phyloP scores from a whole-genome alignment of 1,140 invertebrate genomes.

The Aphelinus certus region DNA sequence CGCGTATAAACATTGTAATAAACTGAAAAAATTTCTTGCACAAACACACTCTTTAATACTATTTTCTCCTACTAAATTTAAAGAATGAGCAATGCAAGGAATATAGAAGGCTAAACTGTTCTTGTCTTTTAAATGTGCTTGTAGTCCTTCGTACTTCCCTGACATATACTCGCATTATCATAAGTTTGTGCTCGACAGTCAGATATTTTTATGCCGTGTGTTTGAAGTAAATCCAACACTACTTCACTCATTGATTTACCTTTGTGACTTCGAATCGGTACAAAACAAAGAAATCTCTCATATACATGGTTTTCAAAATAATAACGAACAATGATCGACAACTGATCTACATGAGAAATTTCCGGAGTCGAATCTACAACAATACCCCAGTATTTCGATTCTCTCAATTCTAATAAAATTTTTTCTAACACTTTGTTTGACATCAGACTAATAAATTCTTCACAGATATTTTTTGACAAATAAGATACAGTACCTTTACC shows the following conservation, averaged over 20 bases:
- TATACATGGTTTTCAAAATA: slow-evolving; percentile 39
- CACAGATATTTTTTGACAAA: slow-evolving; percentile 52
- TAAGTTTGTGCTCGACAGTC: slow-evolving; percentile 26
- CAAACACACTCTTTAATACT: slow-evolving; percentile 26
- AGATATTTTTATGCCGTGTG: not conserved
- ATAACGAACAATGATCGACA: slow-evolving; percentile 50
- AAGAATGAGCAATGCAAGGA: slow-evolving; percentile 18
- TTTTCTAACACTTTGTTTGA: slow-evolving; percentile 6
- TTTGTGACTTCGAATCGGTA: slow-evolving; percentile 45
- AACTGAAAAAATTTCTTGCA: slow-evolving; percentile 36
- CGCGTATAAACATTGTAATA: slow-evolving; percentile 33
- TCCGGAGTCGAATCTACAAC: slow-evolving; percentile 58
- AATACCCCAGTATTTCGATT: slow-evolving; percentile 39
- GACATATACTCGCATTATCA: slow-evolving; percentile 36
- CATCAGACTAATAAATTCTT: slow-evolving; percentile 41
- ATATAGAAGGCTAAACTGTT: slow-evolving; percentile 39
- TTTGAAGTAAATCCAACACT: slow-evolving; percentile 13
- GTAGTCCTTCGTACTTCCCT: slow-evolving; percentile 28
- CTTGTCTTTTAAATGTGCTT: slow-evolving; percentile 34
- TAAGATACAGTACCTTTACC: slow-evolving; percentile 51
- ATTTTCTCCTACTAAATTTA: slow-evolving; percentile 38
- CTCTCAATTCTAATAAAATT: slow-evolving; percentile 32
- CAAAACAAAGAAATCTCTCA: slow-evolving; percentile 47
- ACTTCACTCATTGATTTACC: slow-evolving; percentile 41
- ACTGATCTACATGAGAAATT: slow-evolving; percentile 54